Evolutionary conservation across 2,888 invertebrate species (phyloP), one percentile per base, ranked within the genome.

Genomic region (Chouioia cunea): DNA sequence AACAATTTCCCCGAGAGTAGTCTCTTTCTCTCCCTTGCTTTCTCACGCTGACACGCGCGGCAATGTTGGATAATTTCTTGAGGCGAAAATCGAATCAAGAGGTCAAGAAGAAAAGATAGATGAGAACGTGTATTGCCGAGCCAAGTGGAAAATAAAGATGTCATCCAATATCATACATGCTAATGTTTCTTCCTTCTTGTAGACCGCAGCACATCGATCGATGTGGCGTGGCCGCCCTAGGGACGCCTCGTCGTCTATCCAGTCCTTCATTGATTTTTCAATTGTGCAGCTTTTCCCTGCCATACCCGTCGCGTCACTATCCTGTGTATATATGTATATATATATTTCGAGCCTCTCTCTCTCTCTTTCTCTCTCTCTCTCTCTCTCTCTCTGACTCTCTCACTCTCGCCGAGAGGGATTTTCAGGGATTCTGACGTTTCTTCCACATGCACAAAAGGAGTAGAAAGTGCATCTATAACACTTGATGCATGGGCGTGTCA

Each of bases 111-210:
- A 14, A 50, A 50, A 50, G 50, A 4, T 20, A 53, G 48, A 16
- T 44, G 46, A 60, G 20, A 43, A 50, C 4, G 14, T 12, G 10
- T n/a, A 47, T 56, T 12, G 54, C 3, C 14, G 43, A 71, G 10
- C n/a, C 65, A 23, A 46, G 70, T 53, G 71, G 12, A 60, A 74
- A 70, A 67, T 71, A 66, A 74, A 70, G 57, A 69, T 47, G 60
- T 47, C 70, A 44, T 48, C 50, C 36, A 18, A 50, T 47, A 54
- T 59, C 65, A 52, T 23, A 63, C 20, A 60, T 56, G 69, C 57
- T 72, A 70, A 74, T 70, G 47, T 66, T 36, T 65, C 56, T 65
- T 27, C 36, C 6, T 36, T 12, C 1, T 36, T 36, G 36, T 6
- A 2, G 27, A 6, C 27, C 3, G 27, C 27, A 27, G 27, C 27